Evolutionary conservation across 2,797 vertebrate species (phyloP).

Genomic region (Acanthurus leucopareius): DNA sequence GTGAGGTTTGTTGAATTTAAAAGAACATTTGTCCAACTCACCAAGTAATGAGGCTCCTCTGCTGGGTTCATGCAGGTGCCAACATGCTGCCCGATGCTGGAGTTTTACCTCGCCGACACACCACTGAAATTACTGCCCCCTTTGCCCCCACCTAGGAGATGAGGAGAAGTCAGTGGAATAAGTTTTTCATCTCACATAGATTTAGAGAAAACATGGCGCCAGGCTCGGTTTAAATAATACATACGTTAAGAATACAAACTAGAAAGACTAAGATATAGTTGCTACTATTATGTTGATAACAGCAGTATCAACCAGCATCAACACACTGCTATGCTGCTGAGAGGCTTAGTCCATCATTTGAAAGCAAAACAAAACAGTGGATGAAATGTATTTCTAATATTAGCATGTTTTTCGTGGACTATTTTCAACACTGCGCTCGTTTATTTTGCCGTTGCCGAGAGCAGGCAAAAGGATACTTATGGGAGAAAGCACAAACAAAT

Average conservation of each 20-base stretch:
- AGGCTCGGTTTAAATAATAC: neutral
- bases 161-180: conserved; percentile 68
- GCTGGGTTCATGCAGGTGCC: conserved; percentile 86
- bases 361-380: conserved; percentile 19
- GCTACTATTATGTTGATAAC: conserved; percentile 3
- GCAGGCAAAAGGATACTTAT: neutral
- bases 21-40: conserved; percentile 78
- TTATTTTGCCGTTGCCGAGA: conserved; percentile 18
- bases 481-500: conserved; percentile 20
- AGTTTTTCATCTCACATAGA: neutral
- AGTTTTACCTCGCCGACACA: conserved; percentile 74
- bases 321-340: neutral
- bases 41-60: conserved; percentile 87
- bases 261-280: neutral
- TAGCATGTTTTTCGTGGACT: conserved; percentile 20
- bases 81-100: conserved; percentile 85
- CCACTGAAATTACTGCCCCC: conserved; percentile 60
- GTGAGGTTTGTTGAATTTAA: conserved; percentile 2
- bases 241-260: neutral
- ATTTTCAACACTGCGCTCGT: conserved; percentile 28
- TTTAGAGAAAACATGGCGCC: neutral
- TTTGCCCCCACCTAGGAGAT: conserved; percentile 78
- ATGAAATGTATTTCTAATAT: conserved; percentile 51
- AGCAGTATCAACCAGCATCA: conserved; percentile 14
- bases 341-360: conserved; percentile 32